Percentiles rank a stretch among this genome's conserved stretches.
Evolutionary conservation across 1,140 invertebrate species (phyloP).

Genomic region (Probaryconus sp.): DNA sequence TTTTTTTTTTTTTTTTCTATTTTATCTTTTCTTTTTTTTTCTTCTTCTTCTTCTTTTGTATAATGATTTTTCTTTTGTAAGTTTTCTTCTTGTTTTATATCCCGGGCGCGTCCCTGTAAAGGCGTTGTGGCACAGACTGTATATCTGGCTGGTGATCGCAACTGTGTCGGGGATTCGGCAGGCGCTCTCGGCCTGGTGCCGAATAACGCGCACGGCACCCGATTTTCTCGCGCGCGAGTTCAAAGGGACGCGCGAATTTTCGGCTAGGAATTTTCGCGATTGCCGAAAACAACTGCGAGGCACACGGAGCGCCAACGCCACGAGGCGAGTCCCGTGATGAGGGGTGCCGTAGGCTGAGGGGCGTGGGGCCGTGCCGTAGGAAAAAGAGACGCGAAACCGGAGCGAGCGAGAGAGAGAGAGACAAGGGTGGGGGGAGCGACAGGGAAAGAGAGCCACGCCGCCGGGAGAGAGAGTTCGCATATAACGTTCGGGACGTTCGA

Average conservation of each 20-base stretch:
- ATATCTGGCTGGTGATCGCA: conserved; percentile 41
- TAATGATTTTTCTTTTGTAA: too few relatives aligned
- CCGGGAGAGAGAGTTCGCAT: conserved; percentile 1
- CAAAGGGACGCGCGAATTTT: conserved; percentile 26
- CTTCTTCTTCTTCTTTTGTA: too few relatives aligned
- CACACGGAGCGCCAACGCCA: conserved; percentile 34
- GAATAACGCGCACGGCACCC: conserved; percentile 25
- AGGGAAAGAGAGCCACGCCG: conserved; percentile 11
- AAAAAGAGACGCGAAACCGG: too few relatives aligned
- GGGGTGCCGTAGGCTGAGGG: conserved; percentile 2
- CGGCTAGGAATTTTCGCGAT: conserved; percentile 37
- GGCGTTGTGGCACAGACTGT: conserved; percentile 34
- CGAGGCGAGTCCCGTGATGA: conserved; percentile 25
- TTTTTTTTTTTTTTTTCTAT: too few relatives aligned
- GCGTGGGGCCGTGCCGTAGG: neutral
- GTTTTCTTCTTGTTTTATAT: too few relatives aligned
- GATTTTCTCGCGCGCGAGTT: conserved; percentile 26
- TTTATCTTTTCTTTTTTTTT: too few relatives aligned
- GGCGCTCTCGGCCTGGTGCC: conserved; percentile 8
- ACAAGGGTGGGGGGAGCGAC: conserved; percentile 1
- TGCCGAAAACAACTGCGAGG: conserved; percentile 45
- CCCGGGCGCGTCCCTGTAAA: conserved; percentile 6
- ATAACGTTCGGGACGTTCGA: too few relatives aligned
- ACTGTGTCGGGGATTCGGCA: conserved; percentile 38
- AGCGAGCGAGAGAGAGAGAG: conserved; percentile 1